Evolutionary conservation across 2,888 invertebrate genomes (phyloP).

Genomic region (Caenorhabditis sp.): DNA sequence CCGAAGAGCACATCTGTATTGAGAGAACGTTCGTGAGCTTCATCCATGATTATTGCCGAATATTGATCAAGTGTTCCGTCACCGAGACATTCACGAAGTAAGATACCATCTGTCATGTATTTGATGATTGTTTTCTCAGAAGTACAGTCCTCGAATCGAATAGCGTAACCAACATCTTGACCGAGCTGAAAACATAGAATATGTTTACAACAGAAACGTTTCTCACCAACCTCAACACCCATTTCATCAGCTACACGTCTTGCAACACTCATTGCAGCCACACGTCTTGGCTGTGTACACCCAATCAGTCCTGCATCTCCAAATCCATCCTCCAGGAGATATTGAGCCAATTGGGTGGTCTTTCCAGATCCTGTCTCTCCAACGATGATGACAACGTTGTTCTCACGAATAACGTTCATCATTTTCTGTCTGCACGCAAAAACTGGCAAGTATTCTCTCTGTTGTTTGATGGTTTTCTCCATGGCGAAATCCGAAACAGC

Average conservation of each 20-base stretch:
- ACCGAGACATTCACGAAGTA: conserved; percentile 94
- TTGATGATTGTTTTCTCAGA: conserved; percentile 85
- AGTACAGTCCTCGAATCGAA: conserved; percentile 99
- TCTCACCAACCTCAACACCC: conserved; percentile 87
- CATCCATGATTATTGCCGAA: conserved; percentile 99
- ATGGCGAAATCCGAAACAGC: conserved; percentile 90
- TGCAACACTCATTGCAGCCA: conserved; percentile 99
- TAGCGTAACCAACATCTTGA: conserved; percentile 92
- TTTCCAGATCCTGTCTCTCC: conserved; percentile 91
- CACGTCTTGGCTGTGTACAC: conserved; percentile 96
- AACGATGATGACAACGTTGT: conserved; percentile 85
- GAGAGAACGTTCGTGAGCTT: conserved; percentile 97
- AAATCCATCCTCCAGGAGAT: conserved; percentile 92
- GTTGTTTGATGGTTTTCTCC: conserved; percentile 89
- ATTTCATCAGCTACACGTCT: conserved; percentile 99
- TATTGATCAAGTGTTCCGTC: conserved; percentile 98
- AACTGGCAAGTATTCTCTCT: conserved; percentile 93
- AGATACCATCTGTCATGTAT: conserved; percentile 99
- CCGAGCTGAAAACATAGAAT: conserved; percentile 69
- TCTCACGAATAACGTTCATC: conserved; percentile 86
- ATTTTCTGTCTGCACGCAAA: conserved; percentile 94
- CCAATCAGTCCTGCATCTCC: conserved; percentile 90
- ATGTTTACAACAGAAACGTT: not conserved
- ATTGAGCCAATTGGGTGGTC: conserved; percentile 88
- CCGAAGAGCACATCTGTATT: conserved; percentile 99